Evolutionary conservation across 1,140 invertebrate genomes (phyloP).

Genomic region (Pentalonia nigronervosa): DNA sequence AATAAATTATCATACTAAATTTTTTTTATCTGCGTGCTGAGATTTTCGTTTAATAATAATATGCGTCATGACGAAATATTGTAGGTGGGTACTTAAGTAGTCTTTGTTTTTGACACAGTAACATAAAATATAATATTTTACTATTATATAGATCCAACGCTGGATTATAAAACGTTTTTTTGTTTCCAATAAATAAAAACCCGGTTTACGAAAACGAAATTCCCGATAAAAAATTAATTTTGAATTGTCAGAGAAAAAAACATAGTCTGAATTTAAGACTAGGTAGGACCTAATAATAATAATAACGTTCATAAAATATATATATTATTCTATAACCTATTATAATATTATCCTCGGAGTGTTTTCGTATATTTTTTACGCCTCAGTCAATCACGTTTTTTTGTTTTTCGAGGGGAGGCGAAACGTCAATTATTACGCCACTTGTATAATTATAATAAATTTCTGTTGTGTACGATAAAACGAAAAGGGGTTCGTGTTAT

Average conservation of each 20-base stretch:
- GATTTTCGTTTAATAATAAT: neutral
- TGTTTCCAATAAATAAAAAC: neutral
- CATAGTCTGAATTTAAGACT: neutral
- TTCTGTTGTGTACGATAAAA: neutral
- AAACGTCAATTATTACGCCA: slow-evolving; percentile 34
- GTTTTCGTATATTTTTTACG: slow-evolving; percentile 7
- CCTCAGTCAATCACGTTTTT: slow-evolving; percentile 45
- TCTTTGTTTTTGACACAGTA: neutral
- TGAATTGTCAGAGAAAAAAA: neutral
- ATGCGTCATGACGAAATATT: neutral
- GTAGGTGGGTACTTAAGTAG: neutral
- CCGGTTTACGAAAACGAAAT: neutral
- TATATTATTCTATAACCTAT: slow-evolving; percentile 22
- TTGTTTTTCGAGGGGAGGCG: neutral
- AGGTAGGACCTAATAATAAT: neutral
- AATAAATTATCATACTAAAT: neutral
- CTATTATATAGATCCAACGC: too few relatives aligned
- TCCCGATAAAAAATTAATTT: neutral
- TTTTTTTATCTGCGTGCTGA: neutral
- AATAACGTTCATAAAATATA: neutral
- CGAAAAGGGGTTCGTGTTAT: slow-evolving; percentile 40
- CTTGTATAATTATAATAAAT: slow-evolving; percentile 39
- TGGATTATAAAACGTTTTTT: too few relatives aligned
- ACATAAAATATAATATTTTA: too few relatives aligned
- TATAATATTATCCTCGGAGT: slow-evolving; percentile 31